phyloP scores from a whole-genome alignment of 2,888 invertebrate genomes.

The Trichogramma evanescens region DNA sequence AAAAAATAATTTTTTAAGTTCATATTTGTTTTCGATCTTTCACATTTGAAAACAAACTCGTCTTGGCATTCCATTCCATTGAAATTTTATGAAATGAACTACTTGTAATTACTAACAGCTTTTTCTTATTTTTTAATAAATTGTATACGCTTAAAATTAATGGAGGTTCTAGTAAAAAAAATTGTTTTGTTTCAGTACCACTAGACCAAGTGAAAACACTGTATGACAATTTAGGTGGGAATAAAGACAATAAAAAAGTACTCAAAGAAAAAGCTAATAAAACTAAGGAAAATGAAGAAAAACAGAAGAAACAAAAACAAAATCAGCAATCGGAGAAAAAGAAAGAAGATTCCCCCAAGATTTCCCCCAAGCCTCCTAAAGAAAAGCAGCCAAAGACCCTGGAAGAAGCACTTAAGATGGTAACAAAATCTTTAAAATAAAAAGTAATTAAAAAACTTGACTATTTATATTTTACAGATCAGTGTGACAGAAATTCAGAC shows the following conservation, averaged over 20 bases:
- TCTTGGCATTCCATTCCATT: neutral
- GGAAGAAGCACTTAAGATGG: constrained; percentile 58
- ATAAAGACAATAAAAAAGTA: constrained; percentile 55
- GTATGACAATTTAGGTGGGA: constrained; percentile 58
- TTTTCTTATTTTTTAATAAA: neutral
- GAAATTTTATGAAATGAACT: constrained; percentile 14
- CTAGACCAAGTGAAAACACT: constrained; percentile 63
- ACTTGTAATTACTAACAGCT: neutral
- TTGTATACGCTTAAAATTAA: neutral
- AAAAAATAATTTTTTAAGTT: neutral
- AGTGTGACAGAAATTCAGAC: constrained; percentile 54
- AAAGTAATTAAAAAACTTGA: neutral
- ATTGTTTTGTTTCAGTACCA: constrained; percentile 52
- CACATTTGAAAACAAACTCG: neutral
- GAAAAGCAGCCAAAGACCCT: constrained; percentile 61
- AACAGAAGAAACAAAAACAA: constrained; percentile 48
- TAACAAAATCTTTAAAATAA: constrained; percentile 37
- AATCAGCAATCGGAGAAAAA: constrained; percentile 48
- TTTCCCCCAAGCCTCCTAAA: constrained; percentile 42
- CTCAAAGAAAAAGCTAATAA: constrained; percentile 40
- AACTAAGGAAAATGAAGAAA: constrained; percentile 49
- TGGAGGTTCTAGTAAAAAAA: constrained; percentile 17
- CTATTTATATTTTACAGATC: constrained; percentile 48
- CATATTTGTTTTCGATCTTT: neutral
- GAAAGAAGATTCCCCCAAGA: constrained; percentile 44